Conservation (phyloP, 2,888 invertebrate species). For the Ectemnius continuus region DNA sequence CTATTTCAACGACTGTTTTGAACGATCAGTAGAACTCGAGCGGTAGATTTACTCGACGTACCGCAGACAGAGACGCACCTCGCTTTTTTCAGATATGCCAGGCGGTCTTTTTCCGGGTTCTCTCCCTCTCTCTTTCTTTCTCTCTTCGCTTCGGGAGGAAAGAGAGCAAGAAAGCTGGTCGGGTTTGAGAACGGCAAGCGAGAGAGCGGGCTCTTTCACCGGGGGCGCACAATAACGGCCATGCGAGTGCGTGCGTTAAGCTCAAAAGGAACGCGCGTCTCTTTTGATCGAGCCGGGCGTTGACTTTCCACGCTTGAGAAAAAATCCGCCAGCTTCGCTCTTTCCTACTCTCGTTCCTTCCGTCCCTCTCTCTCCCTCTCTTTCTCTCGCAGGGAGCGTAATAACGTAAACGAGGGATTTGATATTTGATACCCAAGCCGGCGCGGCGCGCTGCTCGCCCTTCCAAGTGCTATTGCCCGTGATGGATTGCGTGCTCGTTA, state of each 20-base stretch:
- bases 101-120: not conserved
- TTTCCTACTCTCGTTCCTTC: not conserved
- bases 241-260: slow-evolving; percentile 15
- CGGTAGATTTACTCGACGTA: too few relatives aligned
- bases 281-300: slow-evolving; percentile 30
- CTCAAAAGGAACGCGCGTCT: slow-evolving; percentile 22
- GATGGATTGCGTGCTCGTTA: slow-evolving; percentile 8
- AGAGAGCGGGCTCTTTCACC: slow-evolving; percentile 27
- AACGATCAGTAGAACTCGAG: too few relatives aligned
- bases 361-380: not conserved
- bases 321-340: slow-evolving; percentile 1
- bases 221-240: slow-evolving; percentile 21
- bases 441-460: too few relatives aligned
- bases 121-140: not conserved
- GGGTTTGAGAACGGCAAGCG: slow-evolving; percentile 10
- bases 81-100: too few relatives aligned
- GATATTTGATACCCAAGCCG: not conserved
- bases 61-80: too few relatives aligned
- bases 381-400: not conserved
- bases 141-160: too few relatives aligned
- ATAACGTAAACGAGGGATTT: slow-evolving; percentile 10
- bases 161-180: too few relatives aligned
- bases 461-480: not conserved
- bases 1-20: too few relatives aligned
- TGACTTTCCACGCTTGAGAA: slow-evolving; percentile 22